Evolutionary conservation across 2,888 invertebrate genomes (phyloP).

Genomic region (Stomorhina lunata): DNA sequence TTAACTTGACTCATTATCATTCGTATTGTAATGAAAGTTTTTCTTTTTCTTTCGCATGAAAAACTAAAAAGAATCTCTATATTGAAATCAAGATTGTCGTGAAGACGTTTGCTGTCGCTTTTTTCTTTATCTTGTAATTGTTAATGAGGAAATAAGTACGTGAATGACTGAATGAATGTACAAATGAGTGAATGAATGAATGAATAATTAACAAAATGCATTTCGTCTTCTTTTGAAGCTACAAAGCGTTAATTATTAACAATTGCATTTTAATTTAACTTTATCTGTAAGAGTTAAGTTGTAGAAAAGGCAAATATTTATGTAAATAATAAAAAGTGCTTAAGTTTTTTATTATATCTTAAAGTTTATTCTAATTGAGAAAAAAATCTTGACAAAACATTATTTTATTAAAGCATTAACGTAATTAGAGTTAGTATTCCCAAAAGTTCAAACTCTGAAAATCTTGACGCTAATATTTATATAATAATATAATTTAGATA

Average conservation of each 20-base stretch:
- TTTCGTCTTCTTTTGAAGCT: too few species aligned
- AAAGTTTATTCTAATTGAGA: neutral
- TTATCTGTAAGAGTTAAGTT: neutral
- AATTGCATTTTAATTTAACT: too few species aligned
- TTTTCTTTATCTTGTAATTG: neutral
- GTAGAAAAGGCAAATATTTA: neutral
- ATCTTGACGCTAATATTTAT: too few species aligned
- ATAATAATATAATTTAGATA: too few species aligned
- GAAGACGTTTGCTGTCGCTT: neutral
- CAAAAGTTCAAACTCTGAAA: too few species aligned
- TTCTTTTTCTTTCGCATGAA: neutral
- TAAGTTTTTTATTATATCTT: neutral
- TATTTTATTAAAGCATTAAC: neutral
- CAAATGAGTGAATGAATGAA: neutral
- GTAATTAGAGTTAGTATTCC: neutral
- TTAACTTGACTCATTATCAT: constrained; percentile 53
- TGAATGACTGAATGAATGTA: neutral
- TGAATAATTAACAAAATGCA: constrained; percentile 15
- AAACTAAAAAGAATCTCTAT: too few species aligned
- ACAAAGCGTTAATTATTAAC: too few species aligned
- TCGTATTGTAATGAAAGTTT: constrained; percentile 31
- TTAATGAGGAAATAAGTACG: constrained; percentile 10
- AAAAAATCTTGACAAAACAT: neutral
- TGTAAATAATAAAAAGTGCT: neutral
- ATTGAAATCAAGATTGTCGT: constrained; percentile 22